These are phyloP conservation scores for Drosophila mimetica DNA, from an alignment of 2,888 invertebrate species.

Conservation along the genomic window DNA sequence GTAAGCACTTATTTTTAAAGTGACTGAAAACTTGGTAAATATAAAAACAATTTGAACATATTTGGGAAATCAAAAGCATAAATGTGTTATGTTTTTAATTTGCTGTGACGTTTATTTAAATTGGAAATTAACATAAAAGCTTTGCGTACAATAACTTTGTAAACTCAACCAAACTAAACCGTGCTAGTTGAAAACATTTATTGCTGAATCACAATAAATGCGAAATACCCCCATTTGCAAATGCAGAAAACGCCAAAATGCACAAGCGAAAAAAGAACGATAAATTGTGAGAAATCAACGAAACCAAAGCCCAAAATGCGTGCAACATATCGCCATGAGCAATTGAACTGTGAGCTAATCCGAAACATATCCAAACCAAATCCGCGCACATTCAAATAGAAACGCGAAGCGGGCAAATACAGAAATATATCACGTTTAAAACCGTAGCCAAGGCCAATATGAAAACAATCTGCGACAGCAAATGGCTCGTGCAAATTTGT, in stretches of 20 bases:
- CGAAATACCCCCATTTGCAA: not conserved
- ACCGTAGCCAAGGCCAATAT: conserved; percentile 53
- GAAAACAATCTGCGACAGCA: conserved; percentile 56
- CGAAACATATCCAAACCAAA: conserved; percentile 8
- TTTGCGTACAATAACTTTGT: not conserved
- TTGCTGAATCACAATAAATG: not conserved
- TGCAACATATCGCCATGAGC: conserved; percentile 34
- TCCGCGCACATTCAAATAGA: conserved; percentile 23
- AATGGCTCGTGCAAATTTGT: conserved; percentile 56
- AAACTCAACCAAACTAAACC: not conserved
- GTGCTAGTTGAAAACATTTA: not conserved
- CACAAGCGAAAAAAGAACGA: conserved; percentile 36
- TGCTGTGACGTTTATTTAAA: conserved; percentile 13
- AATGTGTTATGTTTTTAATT: not conserved
- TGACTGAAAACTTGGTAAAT: not conserved
- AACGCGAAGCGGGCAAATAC: conserved; percentile 8
- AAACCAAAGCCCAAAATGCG: conserved; percentile 27
- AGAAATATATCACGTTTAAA: conserved; percentile 23
- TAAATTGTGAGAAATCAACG: conserved; percentile 11
- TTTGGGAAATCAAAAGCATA: not conserved
- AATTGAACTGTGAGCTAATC: conserved; percentile 29
- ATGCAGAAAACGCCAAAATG: conserved; percentile 18
- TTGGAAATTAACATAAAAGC: not conserved
- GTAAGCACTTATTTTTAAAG: too few relatives aligned
- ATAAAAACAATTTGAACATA: conserved; percentile 4